Evolutionary conservation across 2,888 invertebrate species (phyloP).

Genomic region (Euproctis similis): DNA sequence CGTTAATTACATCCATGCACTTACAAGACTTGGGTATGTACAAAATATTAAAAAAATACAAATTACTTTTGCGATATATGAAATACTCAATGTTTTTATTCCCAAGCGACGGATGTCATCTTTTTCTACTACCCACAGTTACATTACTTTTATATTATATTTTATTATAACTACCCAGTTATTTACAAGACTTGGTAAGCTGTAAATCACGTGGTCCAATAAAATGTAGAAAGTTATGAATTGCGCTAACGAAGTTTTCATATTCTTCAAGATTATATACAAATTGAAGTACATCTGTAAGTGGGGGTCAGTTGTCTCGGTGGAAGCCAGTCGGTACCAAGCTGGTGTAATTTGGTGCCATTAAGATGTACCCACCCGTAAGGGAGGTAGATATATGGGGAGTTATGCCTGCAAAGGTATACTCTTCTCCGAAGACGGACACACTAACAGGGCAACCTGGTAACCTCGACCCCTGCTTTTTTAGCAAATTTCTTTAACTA

Average conservation of each 20-base stretch:
- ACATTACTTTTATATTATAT: too few species aligned
- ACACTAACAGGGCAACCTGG: background rate
- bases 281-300: background rate
- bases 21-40: too few species aligned
- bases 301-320: constrained; percentile 20
- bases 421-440: background rate
- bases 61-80: too few species aligned
- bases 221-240: constrained; percentile 5
- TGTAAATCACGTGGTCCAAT: too few species aligned
- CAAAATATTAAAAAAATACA: too few species aligned
- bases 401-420: background rate
- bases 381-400: constrained; percentile 1
- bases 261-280: constrained; percentile 1
- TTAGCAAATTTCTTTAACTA: too few species aligned
- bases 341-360: constrained; percentile 19
- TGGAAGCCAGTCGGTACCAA: constrained; percentile 20
- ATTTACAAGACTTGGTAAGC: too few species aligned
- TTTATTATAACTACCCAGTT: too few species aligned
- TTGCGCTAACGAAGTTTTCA: constrained; percentile 5
- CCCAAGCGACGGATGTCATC: too few species aligned
- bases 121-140: too few species aligned
- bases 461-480: background rate
- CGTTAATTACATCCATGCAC: too few species aligned
- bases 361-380: constrained; percentile 10
- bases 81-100: too few species aligned